These are phyloP conservation scores for Pomatostomus ruficeps DNA, from an alignment of 2,113 vertebrate species.

Conservation along the genomic window DNA sequence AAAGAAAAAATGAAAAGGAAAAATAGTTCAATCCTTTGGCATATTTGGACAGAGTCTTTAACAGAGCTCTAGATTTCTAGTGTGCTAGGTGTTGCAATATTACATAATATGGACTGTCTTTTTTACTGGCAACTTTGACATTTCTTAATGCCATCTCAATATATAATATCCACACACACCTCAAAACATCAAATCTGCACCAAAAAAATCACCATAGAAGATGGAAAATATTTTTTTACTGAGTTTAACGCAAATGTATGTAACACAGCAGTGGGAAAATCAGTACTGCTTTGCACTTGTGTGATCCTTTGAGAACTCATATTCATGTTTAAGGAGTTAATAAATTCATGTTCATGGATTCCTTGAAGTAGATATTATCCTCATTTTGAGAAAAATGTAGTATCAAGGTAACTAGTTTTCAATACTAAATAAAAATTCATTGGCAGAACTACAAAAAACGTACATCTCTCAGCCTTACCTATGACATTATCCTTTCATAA, in stretches of 20 bases:
- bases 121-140: neutral
- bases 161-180: neutral
- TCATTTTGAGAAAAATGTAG: neutral
- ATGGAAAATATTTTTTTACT: neutral
- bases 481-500: neutral
- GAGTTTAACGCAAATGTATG: neutral
- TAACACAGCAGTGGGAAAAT: neutral
- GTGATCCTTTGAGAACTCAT: neutral
- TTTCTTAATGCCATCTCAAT: neutral
- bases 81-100: accelerated
- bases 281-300: neutral
- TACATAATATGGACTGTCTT: neutral
- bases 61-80: neutral
- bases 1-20: no score
- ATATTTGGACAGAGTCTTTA: neutral
- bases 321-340: neutral
- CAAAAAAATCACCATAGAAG: neutral
- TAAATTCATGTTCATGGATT: neutral
- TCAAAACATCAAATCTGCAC: neutral
- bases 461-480: neutral
- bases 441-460: neutral
- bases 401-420: neutral
- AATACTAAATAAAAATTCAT: neutral
- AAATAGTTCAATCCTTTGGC: neutral
- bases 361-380: neutral